Evolutionary conservation across 2,888 invertebrate species (phyloP).

Genomic region (Scaptomyza flava): DNA sequence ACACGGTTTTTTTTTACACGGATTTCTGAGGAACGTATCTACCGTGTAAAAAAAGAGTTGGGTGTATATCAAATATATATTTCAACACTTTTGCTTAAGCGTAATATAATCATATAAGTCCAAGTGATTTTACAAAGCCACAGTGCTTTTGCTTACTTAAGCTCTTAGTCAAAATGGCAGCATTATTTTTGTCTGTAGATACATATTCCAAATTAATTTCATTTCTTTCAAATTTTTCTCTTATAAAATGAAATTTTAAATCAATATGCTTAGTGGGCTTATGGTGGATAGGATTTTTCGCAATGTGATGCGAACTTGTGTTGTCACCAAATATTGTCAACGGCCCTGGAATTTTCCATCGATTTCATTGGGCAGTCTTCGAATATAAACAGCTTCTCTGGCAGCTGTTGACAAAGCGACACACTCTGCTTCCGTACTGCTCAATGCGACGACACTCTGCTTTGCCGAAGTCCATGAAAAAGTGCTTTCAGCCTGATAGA

Average conservation of each 20-base stretch:
- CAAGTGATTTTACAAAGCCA: neutral
- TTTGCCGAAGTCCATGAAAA: neutral
- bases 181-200: neutral
- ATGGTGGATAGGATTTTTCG: neutral
- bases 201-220: neutral
- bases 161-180: neutral
- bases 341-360: neutral
- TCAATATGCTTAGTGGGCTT: no score
- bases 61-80: neutral
- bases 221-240: no score
- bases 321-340: neutral
- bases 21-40: no score
- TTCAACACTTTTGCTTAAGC: neutral
- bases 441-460: neutral
- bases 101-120: neutral
- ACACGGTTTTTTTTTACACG: no score
- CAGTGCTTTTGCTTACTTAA: neutral
- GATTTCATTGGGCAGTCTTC: neutral
- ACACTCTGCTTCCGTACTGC: no score
- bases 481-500: neutral
- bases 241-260: no score
- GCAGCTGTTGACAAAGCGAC: neutral
- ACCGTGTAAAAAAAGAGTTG: no score
- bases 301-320: neutral
- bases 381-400: neutral